phyloP scores from a whole-genome alignment of 2,113 vertebrate genomes.

The Myxocyprinus asiaticus region DNA sequence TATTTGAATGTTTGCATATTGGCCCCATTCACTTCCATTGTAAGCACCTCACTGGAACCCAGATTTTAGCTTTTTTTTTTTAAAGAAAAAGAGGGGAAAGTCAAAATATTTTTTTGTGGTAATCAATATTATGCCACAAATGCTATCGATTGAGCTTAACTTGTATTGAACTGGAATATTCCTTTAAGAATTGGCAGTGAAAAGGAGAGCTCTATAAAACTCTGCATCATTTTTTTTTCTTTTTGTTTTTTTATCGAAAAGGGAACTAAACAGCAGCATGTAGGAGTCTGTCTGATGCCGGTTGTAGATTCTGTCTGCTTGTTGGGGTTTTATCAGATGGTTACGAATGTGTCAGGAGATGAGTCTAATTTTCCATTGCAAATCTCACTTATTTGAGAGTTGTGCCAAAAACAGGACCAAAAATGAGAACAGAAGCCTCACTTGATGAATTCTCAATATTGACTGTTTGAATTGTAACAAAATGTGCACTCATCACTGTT shows the following conservation, averaged over 20 bases:
- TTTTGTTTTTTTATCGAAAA: not conserved
- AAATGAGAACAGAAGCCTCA: not conserved
- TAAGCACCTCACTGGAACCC: too few species aligned
- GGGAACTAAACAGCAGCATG: not conserved
- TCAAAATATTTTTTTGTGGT: too few species aligned
- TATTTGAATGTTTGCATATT: too few species aligned
- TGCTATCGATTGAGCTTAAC: too few species aligned
- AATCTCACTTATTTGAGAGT: constrained; percentile 14
- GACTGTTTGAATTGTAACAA: not conserved
- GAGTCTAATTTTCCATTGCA: constrained; percentile 36
- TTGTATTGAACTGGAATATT: too few species aligned
- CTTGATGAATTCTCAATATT: not conserved
- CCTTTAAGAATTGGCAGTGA: not conserved
- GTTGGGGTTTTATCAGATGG: constrained; percentile 44
- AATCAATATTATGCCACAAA: too few species aligned
- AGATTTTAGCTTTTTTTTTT: too few species aligned
- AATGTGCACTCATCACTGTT: too few species aligned
- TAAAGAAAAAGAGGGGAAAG: too few species aligned
- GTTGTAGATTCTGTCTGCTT: constrained; percentile 12
- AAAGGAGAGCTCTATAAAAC: not conserved
- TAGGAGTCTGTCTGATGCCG: not conserved
- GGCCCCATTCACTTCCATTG: too few species aligned
- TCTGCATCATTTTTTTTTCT: not conserved
- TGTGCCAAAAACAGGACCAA: not conserved
- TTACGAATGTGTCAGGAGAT: constrained; percentile 40